These are phyloP conservation scores for Parascotia fuliginaria DNA, from an alignment of 2,888 invertebrate species.

Conservation along the genomic window DNA sequence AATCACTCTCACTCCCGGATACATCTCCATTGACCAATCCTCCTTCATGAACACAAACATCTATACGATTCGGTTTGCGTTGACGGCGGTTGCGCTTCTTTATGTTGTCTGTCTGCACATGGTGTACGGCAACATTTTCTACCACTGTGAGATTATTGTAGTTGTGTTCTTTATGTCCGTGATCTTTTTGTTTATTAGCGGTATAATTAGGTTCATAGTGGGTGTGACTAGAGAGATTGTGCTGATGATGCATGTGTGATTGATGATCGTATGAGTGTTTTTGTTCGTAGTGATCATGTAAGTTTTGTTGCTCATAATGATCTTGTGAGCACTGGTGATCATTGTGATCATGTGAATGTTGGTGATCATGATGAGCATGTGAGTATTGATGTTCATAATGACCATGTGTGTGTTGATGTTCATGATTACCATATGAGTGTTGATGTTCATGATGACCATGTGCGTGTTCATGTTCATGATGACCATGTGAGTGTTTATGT, in stretches of 20 bases:
- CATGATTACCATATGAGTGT: conserved; percentile 29
- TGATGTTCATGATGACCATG: conserved; percentile 26
- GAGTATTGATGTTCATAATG: too few species aligned
- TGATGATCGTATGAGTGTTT: conserved; percentile 3
- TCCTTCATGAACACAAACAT: conserved; percentile 29
- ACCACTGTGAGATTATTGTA: conserved; percentile 11
- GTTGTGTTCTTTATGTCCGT: conserved; percentile 8
- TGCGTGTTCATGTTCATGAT: conserved; percentile 22
- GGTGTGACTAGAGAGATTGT: conserved; percentile 14
- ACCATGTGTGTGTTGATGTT: conserved; percentile 1
- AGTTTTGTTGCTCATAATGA: not conserved
- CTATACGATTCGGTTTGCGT: conserved; percentile 43
- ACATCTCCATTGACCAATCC: conserved; percentile 59
- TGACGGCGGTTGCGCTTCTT: conserved; percentile 42
- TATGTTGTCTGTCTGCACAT: conserved; percentile 58
- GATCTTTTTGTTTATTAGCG: conserved; percentile 7
- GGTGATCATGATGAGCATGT: not conserved
- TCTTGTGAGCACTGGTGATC: conserved; percentile 14
- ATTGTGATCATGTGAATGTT: not conserved
- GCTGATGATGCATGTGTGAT: not conserved
- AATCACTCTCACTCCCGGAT: conserved; percentile 61
- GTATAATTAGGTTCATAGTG: conserved; percentile 13
- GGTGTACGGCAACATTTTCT: conserved; percentile 51
- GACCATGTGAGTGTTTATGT: conserved; percentile 16
- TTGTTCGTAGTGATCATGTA: not conserved